phyloP scores from a whole-genome alignment of 2,888 invertebrate genomes.

The Andrena bucephala region DNA sequence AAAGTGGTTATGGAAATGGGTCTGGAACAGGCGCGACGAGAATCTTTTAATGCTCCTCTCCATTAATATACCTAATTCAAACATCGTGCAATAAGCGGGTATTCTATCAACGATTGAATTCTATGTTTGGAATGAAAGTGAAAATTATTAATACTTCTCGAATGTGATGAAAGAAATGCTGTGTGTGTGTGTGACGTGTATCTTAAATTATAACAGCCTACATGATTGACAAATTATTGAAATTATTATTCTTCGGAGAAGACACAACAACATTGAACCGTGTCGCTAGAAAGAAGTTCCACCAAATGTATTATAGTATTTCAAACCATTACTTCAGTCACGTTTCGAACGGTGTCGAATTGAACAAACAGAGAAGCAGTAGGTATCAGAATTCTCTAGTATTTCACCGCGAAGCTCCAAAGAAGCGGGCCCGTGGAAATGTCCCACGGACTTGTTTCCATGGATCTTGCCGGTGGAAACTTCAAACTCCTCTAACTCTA shows the following conservation, averaged over 20 bases:
- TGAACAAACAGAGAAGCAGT: not conserved
- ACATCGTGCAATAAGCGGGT: not conserved
- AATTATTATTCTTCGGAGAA: not conserved
- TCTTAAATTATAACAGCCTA: not conserved
- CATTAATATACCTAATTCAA: not conserved
- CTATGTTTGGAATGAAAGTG: not conserved
- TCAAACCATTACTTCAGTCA: not conserved
- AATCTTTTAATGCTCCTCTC: conserved; percentile 7
- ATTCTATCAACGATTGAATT: not conserved
- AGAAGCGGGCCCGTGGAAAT: conserved; percentile 8
- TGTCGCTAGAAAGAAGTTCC: too few species aligned
- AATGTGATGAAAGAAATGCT: not conserved
- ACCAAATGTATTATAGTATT: not conserved
- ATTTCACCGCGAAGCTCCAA: conserved; percentile 6
- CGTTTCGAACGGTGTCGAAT: not conserved
- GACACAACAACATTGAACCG: too few species aligned
- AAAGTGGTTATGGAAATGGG: conserved; percentile 15
- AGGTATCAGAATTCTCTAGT: conserved; percentile 16
- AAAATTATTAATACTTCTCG: not conserved
- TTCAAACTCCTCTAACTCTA: conserved; percentile 49
- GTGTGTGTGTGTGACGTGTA: not conserved
- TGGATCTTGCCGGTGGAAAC: conserved; percentile 15
- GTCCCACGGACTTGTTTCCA: conserved; percentile 12
- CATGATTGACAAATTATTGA: not conserved
- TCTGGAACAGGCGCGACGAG: not conserved